These are phyloP conservation scores for Halocynthia aurantium DNA, from an alignment of 23 tunicate species.

Conservation along the genomic window DNA sequence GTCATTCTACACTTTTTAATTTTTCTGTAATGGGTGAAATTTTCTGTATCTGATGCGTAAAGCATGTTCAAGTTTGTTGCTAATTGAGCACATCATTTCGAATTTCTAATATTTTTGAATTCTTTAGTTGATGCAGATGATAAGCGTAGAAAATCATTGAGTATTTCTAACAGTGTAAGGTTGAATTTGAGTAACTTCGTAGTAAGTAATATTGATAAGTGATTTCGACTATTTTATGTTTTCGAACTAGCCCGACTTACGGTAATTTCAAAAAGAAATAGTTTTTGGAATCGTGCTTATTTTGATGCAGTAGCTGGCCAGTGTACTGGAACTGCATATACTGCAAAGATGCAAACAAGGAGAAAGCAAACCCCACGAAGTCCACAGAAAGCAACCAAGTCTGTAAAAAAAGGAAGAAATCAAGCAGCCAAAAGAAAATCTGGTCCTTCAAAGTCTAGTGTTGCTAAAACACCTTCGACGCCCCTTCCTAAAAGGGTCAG, in stretches of 20 bases:
- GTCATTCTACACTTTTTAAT: no score
- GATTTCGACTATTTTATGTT: no score
- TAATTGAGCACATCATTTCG: not conserved
- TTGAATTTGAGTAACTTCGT: no score
- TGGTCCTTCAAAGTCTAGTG: no score
- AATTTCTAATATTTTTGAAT: no score
- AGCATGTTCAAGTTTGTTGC: not conserved
- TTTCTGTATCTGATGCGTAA: not conserved
- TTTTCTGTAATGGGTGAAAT: no score
- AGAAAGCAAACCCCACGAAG: slow-evolving; percentile 7
- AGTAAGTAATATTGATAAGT: no score
- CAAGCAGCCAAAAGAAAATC: no score
- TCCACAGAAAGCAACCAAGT: not conserved
- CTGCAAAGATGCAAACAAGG: slow-evolving; percentile 25
- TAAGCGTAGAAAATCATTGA: no score
- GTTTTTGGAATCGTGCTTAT: not conserved
- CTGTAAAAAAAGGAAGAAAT: not conserved
- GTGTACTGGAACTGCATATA: slow-evolving; percentile 2
- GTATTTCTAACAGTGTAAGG: no score
- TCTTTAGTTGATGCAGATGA: no score
- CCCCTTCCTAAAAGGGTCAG: slow-evolving; percentile 1
- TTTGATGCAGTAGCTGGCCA: not conserved
- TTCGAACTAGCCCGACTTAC: not conserved
- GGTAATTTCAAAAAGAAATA: not conserved
- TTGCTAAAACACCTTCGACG: not conserved